A percentile compares a stretch with the other conserved stretches of the same genome.
Evolutionary conservation across 2,113 vertebrate species (phyloP).

Genomic region (Stictonetta naevosa): DNA sequence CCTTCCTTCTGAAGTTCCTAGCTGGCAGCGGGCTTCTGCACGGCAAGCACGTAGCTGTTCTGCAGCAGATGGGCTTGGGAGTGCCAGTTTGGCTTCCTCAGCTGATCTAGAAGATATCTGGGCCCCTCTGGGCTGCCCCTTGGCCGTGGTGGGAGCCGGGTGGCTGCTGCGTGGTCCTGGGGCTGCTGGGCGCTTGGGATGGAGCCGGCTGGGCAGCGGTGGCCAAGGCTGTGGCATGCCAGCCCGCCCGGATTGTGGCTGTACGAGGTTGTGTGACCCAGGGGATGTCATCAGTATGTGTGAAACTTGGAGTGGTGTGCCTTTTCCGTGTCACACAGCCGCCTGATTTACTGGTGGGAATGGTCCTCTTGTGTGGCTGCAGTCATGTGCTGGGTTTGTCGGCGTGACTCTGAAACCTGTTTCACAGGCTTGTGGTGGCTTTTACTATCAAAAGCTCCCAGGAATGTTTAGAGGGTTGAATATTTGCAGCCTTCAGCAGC

Average conservation of each 20-base stretch:
- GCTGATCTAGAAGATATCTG: background rate
- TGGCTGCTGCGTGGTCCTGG: rapidly evolving
- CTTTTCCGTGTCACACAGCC: background rate
- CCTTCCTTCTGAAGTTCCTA: background rate
- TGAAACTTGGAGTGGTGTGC: background rate
- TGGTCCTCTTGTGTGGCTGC: background rate
- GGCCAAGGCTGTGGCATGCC: background rate
- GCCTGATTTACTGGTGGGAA: background rate
- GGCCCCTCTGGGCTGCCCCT: background rate
- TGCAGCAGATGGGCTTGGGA: background rate
- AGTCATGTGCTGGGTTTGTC: background rate
- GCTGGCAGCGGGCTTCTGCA: background rate
- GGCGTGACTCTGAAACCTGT: background rate
- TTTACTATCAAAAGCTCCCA: background rate
- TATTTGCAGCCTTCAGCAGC: background rate
- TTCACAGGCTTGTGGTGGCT: background rate
- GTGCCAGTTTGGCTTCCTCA: background rate
- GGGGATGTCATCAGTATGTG: background rate
- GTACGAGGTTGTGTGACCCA: background rate
- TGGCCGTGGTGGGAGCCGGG: rapidly evolving
- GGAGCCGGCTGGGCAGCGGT: background rate
- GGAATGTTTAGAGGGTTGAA: background rate
- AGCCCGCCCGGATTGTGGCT: background rate
- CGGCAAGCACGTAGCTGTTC: background rate
- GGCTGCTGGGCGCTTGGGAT: background rate